Conservation (phyloP, 2,113 vertebrate genomes). For the Melanostigma gelatinosum region DNA sequence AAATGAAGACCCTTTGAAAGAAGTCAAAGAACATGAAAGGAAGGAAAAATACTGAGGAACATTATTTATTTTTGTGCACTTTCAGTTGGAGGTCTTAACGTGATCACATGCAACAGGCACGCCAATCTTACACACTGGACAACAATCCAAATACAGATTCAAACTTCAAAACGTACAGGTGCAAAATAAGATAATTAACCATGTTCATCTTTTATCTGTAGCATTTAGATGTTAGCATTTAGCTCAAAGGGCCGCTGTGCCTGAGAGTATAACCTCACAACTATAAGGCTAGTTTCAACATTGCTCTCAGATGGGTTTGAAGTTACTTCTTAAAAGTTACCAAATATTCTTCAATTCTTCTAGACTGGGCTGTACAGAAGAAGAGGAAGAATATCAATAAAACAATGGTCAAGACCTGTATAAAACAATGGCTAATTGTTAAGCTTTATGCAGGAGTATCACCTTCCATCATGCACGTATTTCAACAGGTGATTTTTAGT, state of each 20-base stretch:
- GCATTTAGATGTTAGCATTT: neutral
- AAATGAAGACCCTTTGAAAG: slow-evolving; percentile 5
- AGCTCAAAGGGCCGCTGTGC: neutral
- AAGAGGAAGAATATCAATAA: neutral
- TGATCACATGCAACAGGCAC: neutral
- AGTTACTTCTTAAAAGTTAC: neutral
- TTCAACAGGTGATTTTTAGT: slow-evolving; percentile 3
- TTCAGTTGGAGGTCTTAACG: slow-evolving; percentile 8
- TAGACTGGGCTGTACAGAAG: neutral
- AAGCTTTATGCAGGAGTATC: slow-evolving; percentile 4
- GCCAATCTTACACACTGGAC: too few species aligned
- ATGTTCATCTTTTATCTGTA: neutral
- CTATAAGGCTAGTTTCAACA: neutral
- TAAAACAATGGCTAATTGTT: slow-evolving; percentile 35
- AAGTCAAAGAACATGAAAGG: slow-evolving; percentile 23
- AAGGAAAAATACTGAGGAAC: slow-evolving; percentile 11
- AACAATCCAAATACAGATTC: neutral
- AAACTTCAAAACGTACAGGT: neutral
- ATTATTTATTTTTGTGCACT: slow-evolving; percentile 7
- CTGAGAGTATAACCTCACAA: neutral
- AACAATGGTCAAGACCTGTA: neutral
- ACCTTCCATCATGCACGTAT: neutral
- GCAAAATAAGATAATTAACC: neutral
- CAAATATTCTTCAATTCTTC: neutral
- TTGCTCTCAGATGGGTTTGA: neutral